Conservation (phyloP, 2,888 invertebrate genomes). For the Eilema caniola region DNA sequence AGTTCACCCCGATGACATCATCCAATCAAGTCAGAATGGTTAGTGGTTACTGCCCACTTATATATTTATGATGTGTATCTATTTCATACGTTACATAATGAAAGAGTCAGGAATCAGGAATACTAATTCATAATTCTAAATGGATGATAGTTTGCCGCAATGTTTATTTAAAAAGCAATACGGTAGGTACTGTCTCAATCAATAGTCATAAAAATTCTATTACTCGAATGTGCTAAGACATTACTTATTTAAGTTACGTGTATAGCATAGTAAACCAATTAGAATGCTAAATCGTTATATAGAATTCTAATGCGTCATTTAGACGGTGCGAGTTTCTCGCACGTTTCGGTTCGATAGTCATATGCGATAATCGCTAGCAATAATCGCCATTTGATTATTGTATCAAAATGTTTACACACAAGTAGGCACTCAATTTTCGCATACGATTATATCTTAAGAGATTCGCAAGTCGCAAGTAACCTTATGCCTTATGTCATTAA, state of each 20-base stretch:
- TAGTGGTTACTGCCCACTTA: conserved; percentile 45
- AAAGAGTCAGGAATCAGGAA: too few species aligned
- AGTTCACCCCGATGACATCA: conserved; percentile 53
- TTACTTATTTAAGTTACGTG: conserved; percentile 12
- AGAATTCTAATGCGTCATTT: too few species aligned
- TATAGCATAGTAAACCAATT: conserved; percentile 7
- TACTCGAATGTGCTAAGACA: background rate
- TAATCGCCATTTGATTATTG: too few species aligned
- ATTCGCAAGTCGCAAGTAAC: too few species aligned
- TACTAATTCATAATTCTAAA: background rate
- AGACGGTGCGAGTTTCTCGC: too few species aligned
- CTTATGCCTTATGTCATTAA: too few species aligned
- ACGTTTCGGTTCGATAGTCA: too few species aligned
- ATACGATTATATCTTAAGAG: too few species aligned
- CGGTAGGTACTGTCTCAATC: background rate
- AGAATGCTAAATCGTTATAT: background rate
- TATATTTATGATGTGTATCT: background rate
- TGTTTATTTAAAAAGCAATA: background rate
- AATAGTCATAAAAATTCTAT: conserved; percentile 10
- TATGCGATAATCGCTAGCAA: too few species aligned
- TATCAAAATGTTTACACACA: too few species aligned
- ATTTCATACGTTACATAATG: background rate
- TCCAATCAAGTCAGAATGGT: conserved; percentile 58
- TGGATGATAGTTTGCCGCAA: background rate
- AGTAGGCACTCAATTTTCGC: too few species aligned